Percentiles rank a stretch among this genome's conserved stretches.
Evolutionary conservation across 2,113 vertebrate genomes (phyloP).

Genomic region (Dinomys branickii): DNA sequence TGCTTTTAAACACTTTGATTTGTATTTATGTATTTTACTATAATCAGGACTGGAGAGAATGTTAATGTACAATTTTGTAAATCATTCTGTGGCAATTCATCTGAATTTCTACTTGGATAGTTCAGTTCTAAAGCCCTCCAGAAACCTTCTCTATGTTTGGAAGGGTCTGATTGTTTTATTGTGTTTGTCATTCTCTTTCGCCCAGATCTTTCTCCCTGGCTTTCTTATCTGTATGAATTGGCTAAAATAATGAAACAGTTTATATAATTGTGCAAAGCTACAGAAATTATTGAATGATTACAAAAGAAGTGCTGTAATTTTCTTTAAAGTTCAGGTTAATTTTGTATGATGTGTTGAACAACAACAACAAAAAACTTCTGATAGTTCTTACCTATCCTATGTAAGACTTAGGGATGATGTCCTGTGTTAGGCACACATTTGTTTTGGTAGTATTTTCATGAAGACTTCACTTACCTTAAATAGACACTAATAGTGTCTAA

Average conservation of each 20-base stretch:
- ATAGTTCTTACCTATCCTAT: background rate
- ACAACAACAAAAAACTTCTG: background rate
- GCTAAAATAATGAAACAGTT: background rate
- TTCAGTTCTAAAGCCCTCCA: background rate
- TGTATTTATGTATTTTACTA: slow-evolving; percentile 18
- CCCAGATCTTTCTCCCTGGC: background rate
- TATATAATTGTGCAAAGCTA: background rate
- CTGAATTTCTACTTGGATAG: background rate
- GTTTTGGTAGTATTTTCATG: background rate
- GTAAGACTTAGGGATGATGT: background rate
- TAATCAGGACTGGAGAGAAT: background rate
- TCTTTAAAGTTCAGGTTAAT: background rate
- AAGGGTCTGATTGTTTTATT: background rate
- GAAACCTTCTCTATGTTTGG: slow-evolving; percentile 10
- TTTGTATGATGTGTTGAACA: background rate
- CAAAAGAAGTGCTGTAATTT: background rate
- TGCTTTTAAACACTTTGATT: slow-evolving; percentile 41
- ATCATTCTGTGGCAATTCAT: background rate
- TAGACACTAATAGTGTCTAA: background rate
- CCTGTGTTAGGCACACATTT: background rate
- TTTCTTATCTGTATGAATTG: slow-evolving; percentile 6
- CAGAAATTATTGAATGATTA: slow-evolving; percentile 23
- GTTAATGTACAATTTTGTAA: background rate
- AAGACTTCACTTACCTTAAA: slow-evolving; percentile 6
- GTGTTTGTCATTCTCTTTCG: slow-evolving; percentile 25